Evolutionary conservation across 2,888 invertebrate species (phyloP).

Genomic region (Drosophila prostipennis): DNA sequence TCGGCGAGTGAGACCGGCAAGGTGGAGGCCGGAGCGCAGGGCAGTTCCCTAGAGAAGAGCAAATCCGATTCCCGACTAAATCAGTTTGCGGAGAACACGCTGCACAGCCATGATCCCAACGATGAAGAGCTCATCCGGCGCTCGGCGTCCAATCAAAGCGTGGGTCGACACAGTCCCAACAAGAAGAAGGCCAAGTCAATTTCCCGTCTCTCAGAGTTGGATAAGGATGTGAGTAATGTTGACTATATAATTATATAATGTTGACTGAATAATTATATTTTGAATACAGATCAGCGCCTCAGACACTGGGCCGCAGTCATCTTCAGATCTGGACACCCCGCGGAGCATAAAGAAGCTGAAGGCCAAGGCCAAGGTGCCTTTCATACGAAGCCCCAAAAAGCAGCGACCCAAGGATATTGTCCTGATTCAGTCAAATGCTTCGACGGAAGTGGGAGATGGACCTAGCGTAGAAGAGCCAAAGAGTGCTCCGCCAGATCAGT

Average conservation of each 20-base stretch:
- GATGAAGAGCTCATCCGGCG: constrained; percentile 85
- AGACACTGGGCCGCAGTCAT: constrained; percentile 83
- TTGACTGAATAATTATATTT: too few species aligned
- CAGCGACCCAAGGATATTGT: constrained; percentile 78
- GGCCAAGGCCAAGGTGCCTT: constrained; percentile 81
- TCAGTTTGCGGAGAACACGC: constrained; percentile 80
- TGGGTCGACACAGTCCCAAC: constrained; percentile 82
- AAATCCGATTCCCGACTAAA: constrained; percentile 88
- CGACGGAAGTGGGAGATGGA: constrained; percentile 45
- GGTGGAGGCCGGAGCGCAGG: constrained; percentile 24
- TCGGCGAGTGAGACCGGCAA: constrained; percentile 22
- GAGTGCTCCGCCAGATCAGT: constrained; percentile 73
- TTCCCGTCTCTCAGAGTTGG: constrained; percentile 86
- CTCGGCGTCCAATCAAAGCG: constrained; percentile 86
- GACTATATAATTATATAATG: too few species aligned
- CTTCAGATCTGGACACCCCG: constrained; percentile 83
- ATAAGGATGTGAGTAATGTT: constrained; percentile 83
- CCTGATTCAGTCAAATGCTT: constrained; percentile 46
- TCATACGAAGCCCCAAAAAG: constrained; percentile 82
- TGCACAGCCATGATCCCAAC: constrained; percentile 62
- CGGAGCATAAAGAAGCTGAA: constrained; percentile 83
- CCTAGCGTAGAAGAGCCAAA: constrained; percentile 60
- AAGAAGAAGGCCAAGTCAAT: constrained; percentile 86
- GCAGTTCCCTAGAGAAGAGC: constrained; percentile 86
- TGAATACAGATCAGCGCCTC: constrained; percentile 78